Conservation (phyloP, 2,888 invertebrate species). For the Auanema sp. region DNA sequence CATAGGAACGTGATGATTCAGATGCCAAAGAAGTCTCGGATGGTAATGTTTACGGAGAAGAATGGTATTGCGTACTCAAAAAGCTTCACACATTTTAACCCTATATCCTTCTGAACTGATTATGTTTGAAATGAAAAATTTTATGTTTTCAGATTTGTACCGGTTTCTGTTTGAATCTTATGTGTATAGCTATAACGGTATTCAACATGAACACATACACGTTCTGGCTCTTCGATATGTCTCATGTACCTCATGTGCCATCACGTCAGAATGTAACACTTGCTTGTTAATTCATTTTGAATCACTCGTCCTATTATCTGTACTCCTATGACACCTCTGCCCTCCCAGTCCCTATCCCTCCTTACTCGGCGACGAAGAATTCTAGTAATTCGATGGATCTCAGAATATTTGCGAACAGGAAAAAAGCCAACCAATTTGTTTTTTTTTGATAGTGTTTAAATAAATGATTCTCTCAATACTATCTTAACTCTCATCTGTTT, state of each 20-base stretch:
- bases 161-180: conserved; percentile 40
- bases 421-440: too few relatives aligned
- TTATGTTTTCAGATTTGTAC: conserved; percentile 27
- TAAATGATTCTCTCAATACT: too few relatives aligned
- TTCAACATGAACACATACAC: conserved; percentile 45
- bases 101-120: neutral
- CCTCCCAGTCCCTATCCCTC: too few relatives aligned
- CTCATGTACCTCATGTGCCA: neutral
- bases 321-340: too few relatives aligned
- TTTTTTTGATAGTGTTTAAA: too few relatives aligned
- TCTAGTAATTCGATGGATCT: too few relatives aligned
- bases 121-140: neutral
- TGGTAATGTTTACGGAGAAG: neutral
- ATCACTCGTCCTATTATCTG: too few relatives aligned
- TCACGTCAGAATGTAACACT: neutral
- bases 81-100: neutral
- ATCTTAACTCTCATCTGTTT: too few relatives aligned
- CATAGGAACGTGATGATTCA: too few relatives aligned
- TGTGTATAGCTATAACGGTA: conserved; percentile 37
- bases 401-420: too few relatives aligned
- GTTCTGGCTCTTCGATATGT: conserved; percentile 34
- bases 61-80: neutral
- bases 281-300: neutral
- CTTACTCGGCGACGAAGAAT: too few relatives aligned
- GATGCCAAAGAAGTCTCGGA: neutral